phyloP scores from a whole-genome alignment of 2,797 vertebrate genomes.

The Neosalanx taihuensis region DNA sequence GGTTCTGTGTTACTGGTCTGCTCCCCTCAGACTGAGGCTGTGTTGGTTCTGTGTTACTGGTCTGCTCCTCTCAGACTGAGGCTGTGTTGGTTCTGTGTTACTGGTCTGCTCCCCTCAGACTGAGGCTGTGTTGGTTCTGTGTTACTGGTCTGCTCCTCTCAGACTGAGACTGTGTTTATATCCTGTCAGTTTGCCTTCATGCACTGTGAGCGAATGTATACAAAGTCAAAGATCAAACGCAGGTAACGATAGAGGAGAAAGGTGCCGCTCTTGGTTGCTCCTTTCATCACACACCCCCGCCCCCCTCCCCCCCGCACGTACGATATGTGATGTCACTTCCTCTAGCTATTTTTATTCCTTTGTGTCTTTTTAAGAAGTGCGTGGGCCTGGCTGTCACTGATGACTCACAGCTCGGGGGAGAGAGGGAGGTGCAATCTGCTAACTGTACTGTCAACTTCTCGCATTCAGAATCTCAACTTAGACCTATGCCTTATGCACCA shows the following conservation, averaged over 20 bases:
- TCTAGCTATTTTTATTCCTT: slow-evolving; percentile 91
- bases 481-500: neutral
- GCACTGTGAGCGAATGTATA: slow-evolving; percentile 36
- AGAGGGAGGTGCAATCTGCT: slow-evolving; percentile 48
- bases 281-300: slow-evolving; percentile 82
- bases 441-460: slow-evolving; percentile 44
- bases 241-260: slow-evolving; percentile 32
- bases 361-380: slow-evolving; percentile 94
- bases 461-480: neutral
- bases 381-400: slow-evolving; percentile 79
- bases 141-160: neutral
- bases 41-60: slow-evolving; percentile 6
- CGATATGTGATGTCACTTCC: slow-evolving; percentile 83
- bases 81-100: slow-evolving; percentile 9
- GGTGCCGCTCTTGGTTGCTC: slow-evolving; percentile 56
- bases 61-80: neutral
- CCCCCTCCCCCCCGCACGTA: slow-evolving; percentile 87
- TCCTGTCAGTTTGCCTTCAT: slow-evolving; percentile 6
- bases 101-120: neutral
- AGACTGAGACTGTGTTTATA: slow-evolving; percentile 2
- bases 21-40: neutral
- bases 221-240: slow-evolving; percentile 59
- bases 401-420: slow-evolving; percentile 80
- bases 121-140: neutral
- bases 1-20: slow-evolving; percentile 4